Evolutionary conservation across 1,140 invertebrate species (phyloP).

Genomic region (Lysiphlebus fabarum): DNA sequence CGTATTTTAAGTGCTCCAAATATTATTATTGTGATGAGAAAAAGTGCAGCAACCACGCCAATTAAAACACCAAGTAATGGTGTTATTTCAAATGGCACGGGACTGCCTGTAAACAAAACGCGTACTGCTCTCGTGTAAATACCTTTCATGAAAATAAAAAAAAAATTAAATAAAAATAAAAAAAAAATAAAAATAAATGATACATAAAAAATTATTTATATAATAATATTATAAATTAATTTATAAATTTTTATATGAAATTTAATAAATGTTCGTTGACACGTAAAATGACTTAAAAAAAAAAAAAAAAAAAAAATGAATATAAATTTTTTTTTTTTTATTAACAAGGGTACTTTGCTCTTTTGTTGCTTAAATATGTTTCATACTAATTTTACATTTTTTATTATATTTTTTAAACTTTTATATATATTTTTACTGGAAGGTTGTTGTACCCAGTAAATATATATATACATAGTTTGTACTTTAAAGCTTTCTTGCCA

Average conservation of each 20-base stretch:
- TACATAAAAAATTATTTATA: conserved; percentile 2
- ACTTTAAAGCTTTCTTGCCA: conserved; percentile 18
- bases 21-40: conserved; percentile 68
- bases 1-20: conserved; percentile 68
- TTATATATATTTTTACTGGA: too few relatives aligned
- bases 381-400: too few relatives aligned
- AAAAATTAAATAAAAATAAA: neutral
- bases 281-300: too few relatives aligned
- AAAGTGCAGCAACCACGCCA: conserved; percentile 66
- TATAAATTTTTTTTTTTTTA: too few relatives aligned
- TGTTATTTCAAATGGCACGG: conserved; percentile 67
- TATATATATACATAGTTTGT: too few relatives aligned
- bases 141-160: conserved; percentile 24
- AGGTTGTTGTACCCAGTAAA: too few relatives aligned
- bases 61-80: conserved; percentile 73
- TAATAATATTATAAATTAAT: neutral
- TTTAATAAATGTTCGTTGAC: too few relatives aligned
- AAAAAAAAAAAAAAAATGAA: too few relatives aligned
- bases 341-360: too few relatives aligned
- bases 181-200: neutral
- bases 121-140: conserved; percentile 47
- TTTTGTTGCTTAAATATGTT: too few relatives aligned
- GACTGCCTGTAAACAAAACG: conserved; percentile 58
- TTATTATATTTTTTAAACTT: too few relatives aligned
- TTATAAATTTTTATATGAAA: too few relatives aligned